Conservation (phyloP, 2,797 vertebrate genomes). For the Gymnopithys bicolor region DNA sequence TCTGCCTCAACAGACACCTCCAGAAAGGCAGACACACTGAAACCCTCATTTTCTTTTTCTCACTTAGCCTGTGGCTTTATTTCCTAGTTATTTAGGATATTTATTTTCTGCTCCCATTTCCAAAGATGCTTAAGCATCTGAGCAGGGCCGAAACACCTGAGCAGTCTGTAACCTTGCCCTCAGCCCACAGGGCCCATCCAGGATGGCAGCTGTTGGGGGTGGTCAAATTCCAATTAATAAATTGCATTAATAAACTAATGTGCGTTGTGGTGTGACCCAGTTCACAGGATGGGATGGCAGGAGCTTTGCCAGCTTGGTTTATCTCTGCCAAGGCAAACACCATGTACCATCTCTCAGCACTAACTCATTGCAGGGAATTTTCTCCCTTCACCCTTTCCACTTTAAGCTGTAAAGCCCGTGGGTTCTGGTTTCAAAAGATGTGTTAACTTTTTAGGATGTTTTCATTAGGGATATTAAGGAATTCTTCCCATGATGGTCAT, state of each 20-base stretch:
- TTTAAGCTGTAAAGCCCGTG: neutral
- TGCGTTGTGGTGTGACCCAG: neutral
- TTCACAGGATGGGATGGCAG: neutral
- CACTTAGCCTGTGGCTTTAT: neutral
- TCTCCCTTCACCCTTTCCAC: neutral
- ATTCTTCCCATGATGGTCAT: neutral
- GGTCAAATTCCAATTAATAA: constrained; percentile 3
- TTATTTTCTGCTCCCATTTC: neutral
- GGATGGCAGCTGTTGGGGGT: neutral
- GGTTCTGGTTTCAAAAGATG: neutral
- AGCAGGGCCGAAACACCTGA: neutral
- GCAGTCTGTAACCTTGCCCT: neutral
- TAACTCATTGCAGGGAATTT: neutral
- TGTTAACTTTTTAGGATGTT: neutral
- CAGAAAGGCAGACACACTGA: neutral
- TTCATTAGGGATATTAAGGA: neutral
- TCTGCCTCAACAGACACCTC: neutral
- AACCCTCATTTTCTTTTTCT: neutral
- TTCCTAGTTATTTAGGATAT: neutral
- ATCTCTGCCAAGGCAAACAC: neutral
- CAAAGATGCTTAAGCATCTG: neutral
- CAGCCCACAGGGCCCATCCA: neutral
- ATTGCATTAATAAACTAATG: neutral
- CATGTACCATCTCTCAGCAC: neutral
- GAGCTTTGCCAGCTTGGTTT: neutral